Base-by-base conservation (phyloP, 2,113 vertebrate genomes). In the Tragelaphus strepsiceros region DNA sequence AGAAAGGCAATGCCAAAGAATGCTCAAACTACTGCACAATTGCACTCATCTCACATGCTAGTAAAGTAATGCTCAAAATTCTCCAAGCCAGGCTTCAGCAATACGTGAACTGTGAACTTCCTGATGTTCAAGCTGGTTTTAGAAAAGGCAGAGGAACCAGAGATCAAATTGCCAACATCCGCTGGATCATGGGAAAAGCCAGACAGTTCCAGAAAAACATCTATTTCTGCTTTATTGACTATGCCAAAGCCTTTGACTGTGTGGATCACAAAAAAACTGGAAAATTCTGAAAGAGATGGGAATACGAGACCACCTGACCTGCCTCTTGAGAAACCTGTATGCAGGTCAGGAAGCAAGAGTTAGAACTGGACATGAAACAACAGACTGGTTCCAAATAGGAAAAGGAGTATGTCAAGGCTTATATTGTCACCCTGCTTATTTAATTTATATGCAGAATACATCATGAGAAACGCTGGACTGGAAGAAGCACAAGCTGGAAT, bases 71-170 rank as follows among this genome's bases (percentile, higher is more conserved):
- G 7, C 62, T 67, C 32, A 67, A 64, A 67, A 67, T n/a, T 67
- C 62, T n/a, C 7, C 62, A 67, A 67, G 2, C 62, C 32, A 67
- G 62, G 32, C 3, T 67, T 67, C 6, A 67, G 5, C 62, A 67
- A 10, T 10, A 67, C 0, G 2, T n/a, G 62, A n/a, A 64, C 62
- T 1, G 0, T 19, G 16, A 64, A n/a, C 62, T n/a, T n/a, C 32
- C 62, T 19, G 62, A 67, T 67, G 16, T 67, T 67, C 62, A 67
- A 67, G 32, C 16, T 67, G 62, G 16, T 10, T n/a, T 64, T 64
- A n/a, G 16, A 64, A n/a, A 64, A 64, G 62, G 32, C 32, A 64
- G 32, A 64, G 62, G 62, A 64, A 64, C 62, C 61, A 64, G 32
- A 64, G 62, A 64, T 64, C 32, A 62, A 62, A 62, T 30, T 62